Conservation (phyloP, 2,113 vertebrate genomes). For the Anthoscopus minutus region DNA sequence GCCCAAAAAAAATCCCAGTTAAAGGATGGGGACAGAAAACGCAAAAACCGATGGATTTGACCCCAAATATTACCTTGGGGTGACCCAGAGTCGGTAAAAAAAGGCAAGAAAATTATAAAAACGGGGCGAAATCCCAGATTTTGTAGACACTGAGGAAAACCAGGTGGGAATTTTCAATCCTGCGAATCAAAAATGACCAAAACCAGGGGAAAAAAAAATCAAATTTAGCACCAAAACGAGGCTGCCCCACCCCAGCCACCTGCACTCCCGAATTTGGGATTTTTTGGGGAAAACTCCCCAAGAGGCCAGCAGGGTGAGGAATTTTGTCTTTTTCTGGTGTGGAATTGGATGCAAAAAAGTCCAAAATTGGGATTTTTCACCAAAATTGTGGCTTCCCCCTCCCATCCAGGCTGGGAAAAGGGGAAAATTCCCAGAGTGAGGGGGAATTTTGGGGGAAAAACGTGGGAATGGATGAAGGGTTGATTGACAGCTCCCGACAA, state of each 20-base stretch:
- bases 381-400: too few species aligned
- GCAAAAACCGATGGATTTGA: neutral
- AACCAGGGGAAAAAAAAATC: neutral
- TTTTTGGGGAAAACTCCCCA: neutral
- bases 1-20: neutral
- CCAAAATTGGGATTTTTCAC: neutral
- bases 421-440: neutral
- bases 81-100: neutral
- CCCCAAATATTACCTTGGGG: neutral
- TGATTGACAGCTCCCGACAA: neutral
- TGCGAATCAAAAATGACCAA: neutral
- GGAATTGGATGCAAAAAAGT: neutral
- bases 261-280: neutral
- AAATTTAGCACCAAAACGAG: neutral
- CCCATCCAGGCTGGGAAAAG: neutral
- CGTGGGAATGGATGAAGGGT: neutral
- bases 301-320: neutral
- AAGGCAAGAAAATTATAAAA: neutral
- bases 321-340: too few species aligned
- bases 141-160: too few species aligned
- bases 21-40: neutral
- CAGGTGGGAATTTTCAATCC: neutral
- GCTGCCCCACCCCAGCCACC: neutral
- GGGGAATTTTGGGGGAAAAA: neutral
- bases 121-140: neutral